phyloP scores from a whole-genome alignment of 2,888 invertebrate species.

The Dexiosoma caninum region DNA sequence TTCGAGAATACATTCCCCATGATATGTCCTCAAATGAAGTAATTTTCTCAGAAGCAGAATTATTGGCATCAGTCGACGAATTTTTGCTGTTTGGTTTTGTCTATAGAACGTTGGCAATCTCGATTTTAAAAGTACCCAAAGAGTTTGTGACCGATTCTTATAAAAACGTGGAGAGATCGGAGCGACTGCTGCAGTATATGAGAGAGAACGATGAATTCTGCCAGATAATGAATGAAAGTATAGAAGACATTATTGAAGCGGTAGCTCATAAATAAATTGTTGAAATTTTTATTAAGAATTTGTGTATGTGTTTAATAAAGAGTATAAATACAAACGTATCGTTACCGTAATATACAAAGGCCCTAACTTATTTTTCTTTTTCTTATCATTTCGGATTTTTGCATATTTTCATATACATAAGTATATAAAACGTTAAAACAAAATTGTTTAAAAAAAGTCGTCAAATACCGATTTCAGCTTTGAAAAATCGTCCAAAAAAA shows the following conservation, averaged over 20 bases:
- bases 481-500: no score
- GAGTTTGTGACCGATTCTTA: constrained; percentile 68
- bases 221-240: constrained; percentile 67
- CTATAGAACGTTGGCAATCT: constrained; percentile 68
- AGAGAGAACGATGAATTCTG: constrained; percentile 65
- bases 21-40: constrained; percentile 65
- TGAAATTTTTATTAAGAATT: not conserved
- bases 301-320: no score
- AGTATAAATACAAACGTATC: no score
- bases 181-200: constrained; percentile 67
- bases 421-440: no score
- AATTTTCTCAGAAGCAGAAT: constrained; percentile 63
- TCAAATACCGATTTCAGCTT: no score
- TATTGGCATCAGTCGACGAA: constrained; percentile 69
- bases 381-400: no score
- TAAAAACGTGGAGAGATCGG: constrained; percentile 69
- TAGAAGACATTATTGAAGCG: constrained; percentile 69
- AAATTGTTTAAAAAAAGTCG: no score
- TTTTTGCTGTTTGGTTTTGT: constrained; percentile 69
- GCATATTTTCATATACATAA: no score
- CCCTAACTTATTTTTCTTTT: no score
- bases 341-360: no score
- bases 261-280: constrained; percentile 8
- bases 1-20: not conserved
- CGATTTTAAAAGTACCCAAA: constrained; percentile 69